These are phyloP conservation scores for Adela reaumurella DNA, from an alignment of 2,888 invertebrate genomes.

Conservation along the genomic window DNA sequence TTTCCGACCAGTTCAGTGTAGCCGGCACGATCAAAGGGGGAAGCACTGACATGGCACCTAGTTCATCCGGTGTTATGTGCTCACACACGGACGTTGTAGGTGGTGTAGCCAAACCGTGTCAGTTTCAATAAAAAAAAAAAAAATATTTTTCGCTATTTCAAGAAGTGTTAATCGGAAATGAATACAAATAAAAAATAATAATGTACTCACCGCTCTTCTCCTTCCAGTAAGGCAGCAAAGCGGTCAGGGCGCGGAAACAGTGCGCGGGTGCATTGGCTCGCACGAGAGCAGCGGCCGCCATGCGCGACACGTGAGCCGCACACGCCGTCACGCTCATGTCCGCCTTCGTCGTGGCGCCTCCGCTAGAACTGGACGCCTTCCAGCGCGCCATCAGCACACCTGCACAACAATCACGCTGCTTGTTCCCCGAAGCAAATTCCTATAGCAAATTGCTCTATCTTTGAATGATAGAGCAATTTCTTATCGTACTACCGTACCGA, in stretches of 20 bases:
- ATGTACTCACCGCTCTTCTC: slow-evolving; percentile 38
- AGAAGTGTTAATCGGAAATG: slow-evolving; percentile 5
- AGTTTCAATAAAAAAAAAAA: no score
- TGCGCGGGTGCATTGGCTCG: slow-evolving; percentile 36
- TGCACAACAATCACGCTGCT: no score
- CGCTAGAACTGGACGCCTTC: slow-evolving; percentile 38
- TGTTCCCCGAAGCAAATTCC: no score
- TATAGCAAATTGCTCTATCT: no score
- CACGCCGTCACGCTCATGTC: slow-evolving; percentile 26
- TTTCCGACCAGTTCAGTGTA: no score
- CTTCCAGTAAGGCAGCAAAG: slow-evolving; percentile 69
- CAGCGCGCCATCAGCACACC: slow-evolving; percentile 75
- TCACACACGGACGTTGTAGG: no score
- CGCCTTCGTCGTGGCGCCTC: slow-evolving; percentile 14
- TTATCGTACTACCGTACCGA: not conserved
- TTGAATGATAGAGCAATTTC: no score
- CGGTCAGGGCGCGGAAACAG: slow-evolving; percentile 37
- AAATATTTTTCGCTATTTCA: no score
- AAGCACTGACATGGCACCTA: no score
- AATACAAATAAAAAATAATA: not conserved
- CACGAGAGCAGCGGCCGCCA: slow-evolving; percentile 38
- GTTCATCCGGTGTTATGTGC: no score
- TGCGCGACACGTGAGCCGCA: slow-evolving; percentile 45
- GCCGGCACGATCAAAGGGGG: no score
- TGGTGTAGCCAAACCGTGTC: no score